Percentiles rank a stretch among this genome's conserved stretches.
phyloP scores from a whole-genome alignment of 2,113 vertebrate genomes.

The Erythrocercus mccallii region DNA sequence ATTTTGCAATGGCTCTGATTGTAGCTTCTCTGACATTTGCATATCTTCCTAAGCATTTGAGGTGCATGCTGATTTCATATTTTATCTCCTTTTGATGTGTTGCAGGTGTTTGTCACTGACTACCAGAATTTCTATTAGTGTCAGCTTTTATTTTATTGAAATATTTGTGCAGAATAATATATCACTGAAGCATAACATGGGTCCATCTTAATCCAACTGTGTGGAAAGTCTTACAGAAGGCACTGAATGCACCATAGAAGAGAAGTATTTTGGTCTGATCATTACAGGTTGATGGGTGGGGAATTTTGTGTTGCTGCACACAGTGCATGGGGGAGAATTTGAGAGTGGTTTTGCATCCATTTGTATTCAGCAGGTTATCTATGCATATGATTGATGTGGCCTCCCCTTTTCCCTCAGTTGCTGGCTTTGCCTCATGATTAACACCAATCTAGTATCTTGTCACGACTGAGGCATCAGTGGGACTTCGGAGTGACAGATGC shows the following conservation, averaged over 20 bases:
- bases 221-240: not conserved
- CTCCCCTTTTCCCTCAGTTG: not conserved
- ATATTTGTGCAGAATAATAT: not conserved
- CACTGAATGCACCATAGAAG: not conserved
- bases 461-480: not conserved
- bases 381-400: not conserved
- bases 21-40: constrained; percentile 50
- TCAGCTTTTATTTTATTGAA: constrained; percentile 19
- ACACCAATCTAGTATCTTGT: not conserved
- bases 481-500: not conserved
- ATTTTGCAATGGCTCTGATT: constrained; percentile 58
- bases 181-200: not conserved
- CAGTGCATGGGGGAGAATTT: not conserved
- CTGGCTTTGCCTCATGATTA: not conserved
- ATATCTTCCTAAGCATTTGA: constrained; percentile 55
- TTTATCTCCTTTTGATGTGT: constrained; percentile 40
- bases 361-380: not conserved
- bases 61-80: constrained; percentile 41
- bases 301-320: not conserved
- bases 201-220: not conserved
- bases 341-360: not conserved
- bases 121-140: constrained; percentile 6
- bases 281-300: not conserved
- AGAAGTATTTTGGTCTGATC: not conserved
- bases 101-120: constrained; percentile 46